Evolutionary conservation across 2,797 vertebrate genomes (phyloP), one percentile per base, ranked within the genome.

Genomic region (Spizella passerina): DNA sequence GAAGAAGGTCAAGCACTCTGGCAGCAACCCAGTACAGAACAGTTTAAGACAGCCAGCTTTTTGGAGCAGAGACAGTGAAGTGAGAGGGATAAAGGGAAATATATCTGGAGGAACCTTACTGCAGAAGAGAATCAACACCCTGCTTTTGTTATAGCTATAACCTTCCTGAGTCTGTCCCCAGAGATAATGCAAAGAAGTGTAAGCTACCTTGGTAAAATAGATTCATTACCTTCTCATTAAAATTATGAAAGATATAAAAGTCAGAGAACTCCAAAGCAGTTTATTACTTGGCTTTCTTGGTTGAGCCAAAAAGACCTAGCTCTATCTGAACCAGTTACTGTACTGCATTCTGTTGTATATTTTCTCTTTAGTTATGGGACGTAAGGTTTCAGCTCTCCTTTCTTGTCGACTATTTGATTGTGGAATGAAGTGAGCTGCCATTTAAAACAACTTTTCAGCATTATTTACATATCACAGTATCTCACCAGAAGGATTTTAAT

Each of bases 281-380:
- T 78, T 71, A 70, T 81, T 76, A 34, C 19, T 73, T 65, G 56
- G 53, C 34, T 85, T 65, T 73, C 30, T n/a, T 63, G 10, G 14
- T 36, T 82, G 9, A 71, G 24, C 2, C 32, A 38, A 12, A 14
- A n/a, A 57, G 34, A 27, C 11, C 16, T 27, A 26, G 12, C 0
- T 55, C 47, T n/a, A 26, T 82, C 55, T 55, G n/a, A 68, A 53
- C 14, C 50, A 24, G 18, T 38, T 34, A 11, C 41, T 27, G 24
- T 55, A 55, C 27, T 38, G 20, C 7, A 22, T 26, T 64, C 27
- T 43, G 10, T 23, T 0, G 0, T 53, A 49, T 14, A 50, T 11
- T 57, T 19, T 47, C 12, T 39, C 43, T 83, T 30, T 13, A 66
- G 24, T 24, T 39, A 81, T 7, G 15, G 21, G 34, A 56, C 3